Conservation (phyloP, 53 echinoderm and acorn worm genomes). For the Echinometra lucunter region DNA sequence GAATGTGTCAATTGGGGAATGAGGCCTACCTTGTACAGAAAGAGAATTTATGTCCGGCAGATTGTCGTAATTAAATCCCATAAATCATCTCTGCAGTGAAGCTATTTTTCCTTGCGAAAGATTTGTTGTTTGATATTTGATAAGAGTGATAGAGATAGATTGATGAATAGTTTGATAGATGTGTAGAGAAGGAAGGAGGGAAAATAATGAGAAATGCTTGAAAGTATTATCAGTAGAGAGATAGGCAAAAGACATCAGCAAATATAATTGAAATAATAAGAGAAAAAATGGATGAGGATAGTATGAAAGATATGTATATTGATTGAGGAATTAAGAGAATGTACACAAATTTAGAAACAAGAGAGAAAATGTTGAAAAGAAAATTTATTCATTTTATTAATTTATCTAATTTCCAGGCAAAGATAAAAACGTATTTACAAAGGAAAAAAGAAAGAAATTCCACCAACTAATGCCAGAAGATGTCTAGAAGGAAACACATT, state of each 20-base stretch:
- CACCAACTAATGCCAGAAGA: no score
- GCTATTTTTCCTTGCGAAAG: neutral
- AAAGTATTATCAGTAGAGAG: neutral
- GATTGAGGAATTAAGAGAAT: neutral
- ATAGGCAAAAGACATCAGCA: neutral
- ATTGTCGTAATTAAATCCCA: constrained; percentile 1
- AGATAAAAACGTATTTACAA: no score
- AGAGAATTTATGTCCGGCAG: neutral
- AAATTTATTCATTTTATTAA: no score
- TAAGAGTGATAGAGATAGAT: neutral
- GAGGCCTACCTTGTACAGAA: neutral
- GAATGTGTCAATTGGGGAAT: neutral
- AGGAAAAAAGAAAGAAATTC: no score
- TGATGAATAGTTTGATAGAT: neutral
- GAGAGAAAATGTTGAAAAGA: no score
- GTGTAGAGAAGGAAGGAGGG: neutral
- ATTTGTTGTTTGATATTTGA: neutral
- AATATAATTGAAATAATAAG: neutral
- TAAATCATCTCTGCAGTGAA: neutral
- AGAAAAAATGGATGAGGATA: neutral
- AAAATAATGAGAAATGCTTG: neutral
- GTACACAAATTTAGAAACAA: neutral
- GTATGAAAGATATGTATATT: neutral
- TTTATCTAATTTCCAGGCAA: no score
- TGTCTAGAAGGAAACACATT: no score